Percentiles rank a stretch among this genome's conserved stretches.
These are phyloP conservation scores for Choloepus hoffmanni DNA, from an alignment of 2,113 vertebrate genomes.

Conservation along the genomic window DNA sequence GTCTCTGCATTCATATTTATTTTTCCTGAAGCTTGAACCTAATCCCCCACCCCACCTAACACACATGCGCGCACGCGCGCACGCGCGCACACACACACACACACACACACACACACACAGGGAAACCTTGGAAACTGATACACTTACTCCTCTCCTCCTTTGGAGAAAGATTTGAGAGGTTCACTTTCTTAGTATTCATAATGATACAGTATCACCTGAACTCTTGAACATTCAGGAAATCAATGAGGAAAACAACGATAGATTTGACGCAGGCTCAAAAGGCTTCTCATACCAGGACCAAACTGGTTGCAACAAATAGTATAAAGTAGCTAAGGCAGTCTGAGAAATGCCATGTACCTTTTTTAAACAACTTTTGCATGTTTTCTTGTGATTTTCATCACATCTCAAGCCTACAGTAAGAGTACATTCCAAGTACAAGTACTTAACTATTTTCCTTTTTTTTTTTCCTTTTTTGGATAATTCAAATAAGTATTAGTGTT, in stretches of 20 bases:
- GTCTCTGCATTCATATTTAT: not conserved
- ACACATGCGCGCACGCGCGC: not conserved
- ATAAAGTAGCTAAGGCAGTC: no score
- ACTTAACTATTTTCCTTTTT: not conserved
- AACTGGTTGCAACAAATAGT: no score
- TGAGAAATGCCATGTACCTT: not conserved
- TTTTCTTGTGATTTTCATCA: not conserved
- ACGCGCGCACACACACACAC: fast-evolving
- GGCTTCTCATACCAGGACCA: no score
- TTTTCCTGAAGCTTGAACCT: not conserved
- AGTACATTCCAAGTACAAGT: not conserved
- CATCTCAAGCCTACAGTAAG: not conserved
- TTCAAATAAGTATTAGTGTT: not conserved
- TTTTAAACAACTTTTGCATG: no score
- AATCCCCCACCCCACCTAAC: not conserved
- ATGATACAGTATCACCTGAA: no score
- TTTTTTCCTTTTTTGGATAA: not conserved
- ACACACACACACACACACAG: not conserved
- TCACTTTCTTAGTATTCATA: no score
- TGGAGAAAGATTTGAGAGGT: not conserved
- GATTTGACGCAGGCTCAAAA: no score
- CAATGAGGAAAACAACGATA: not conserved
- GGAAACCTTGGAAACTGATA: not conserved
- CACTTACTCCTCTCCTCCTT: not conserved
- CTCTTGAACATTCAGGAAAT: not conserved